These are phyloP conservation scores for Coryphaenoides rupestris DNA, from an alignment of 2,113 vertebrate species.

Conservation along the genomic window DNA sequence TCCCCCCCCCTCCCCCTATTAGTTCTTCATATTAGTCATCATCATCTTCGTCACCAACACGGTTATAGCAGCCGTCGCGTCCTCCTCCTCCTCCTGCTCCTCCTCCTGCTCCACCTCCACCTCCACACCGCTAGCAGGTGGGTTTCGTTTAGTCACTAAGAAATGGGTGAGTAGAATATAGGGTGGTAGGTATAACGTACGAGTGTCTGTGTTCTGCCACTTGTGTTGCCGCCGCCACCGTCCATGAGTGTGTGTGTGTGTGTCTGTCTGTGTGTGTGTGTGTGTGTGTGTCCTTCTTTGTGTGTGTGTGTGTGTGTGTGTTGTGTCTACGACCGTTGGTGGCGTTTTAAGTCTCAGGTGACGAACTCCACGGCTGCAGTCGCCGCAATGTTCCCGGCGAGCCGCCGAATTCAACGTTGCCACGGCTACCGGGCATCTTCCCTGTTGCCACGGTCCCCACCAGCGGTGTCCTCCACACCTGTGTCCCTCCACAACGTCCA, in stretches of 20 bases:
- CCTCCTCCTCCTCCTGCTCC: constrained; percentile 42
- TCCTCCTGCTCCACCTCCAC: constrained; percentile 31
- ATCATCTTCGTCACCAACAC: constrained; percentile 49
- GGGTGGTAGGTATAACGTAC: too few species aligned
- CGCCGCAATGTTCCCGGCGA: background rate
- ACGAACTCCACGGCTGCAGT: too few species aligned
- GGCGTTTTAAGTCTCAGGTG: constrained; percentile 63
- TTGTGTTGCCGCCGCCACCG: constrained; percentile 8
- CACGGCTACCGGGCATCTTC: too few species aligned
- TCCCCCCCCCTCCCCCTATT: constrained; percentile 81
- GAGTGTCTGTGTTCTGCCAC: too few species aligned
- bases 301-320: constrained; percentile 24
- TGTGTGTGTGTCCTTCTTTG: too few species aligned
- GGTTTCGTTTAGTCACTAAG: constrained; percentile 22
- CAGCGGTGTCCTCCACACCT: too few species aligned
- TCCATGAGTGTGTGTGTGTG: constrained; percentile 23
- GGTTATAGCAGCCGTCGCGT: too few species aligned
- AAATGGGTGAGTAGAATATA: too few species aligned
- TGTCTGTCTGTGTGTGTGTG: constrained; percentile 17
- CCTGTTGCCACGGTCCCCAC: too few species aligned
- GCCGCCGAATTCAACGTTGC: too few species aligned
- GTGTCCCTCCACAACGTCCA: constrained; percentile 3
- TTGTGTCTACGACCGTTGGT: constrained; percentile 53
- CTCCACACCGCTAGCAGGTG: too few species aligned
- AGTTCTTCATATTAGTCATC: constrained; percentile 36